Conservation (phyloP, 1,140 invertebrate genomes). For the Penaeus vannamei region DNA sequence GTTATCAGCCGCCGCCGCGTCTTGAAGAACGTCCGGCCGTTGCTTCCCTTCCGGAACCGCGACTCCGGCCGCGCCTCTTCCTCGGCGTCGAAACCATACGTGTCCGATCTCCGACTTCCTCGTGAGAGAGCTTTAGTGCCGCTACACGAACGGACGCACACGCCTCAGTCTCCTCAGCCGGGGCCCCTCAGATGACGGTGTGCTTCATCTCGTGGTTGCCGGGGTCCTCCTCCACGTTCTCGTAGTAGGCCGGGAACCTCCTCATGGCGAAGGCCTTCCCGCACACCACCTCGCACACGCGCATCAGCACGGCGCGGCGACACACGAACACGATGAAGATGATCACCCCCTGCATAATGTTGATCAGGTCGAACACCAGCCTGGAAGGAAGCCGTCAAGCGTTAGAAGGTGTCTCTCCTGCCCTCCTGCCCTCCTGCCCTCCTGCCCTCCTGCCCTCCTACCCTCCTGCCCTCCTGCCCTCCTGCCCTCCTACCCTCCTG, state of each 20-base stretch:
- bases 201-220: conserved; percentile 48
- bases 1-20: too few relatives aligned
- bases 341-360: conserved; percentile 59
- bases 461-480: background rate
- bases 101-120: too few relatives aligned
- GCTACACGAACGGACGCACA: too few relatives aligned
- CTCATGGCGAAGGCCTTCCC: conserved; percentile 36
- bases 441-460: background rate
- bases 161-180: too few relatives aligned
- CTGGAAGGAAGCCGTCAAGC: background rate
- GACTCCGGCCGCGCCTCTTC: too few relatives aligned
- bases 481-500: background rate
- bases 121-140: too few relatives aligned
- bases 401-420: background rate
- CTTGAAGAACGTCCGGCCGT: too few relatives aligned
- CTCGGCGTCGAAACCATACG: too few relatives aligned
- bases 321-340: conserved; percentile 64
- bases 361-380: conserved; percentile 62
- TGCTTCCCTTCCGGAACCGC: too few relatives aligned
- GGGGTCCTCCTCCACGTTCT: conserved; percentile 38
- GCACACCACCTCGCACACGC: conserved; percentile 52
- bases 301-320: conserved; percentile 47
- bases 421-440: background rate
- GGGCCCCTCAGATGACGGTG: conserved; percentile 47
- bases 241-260: conserved; percentile 48